A percentile compares a stretch with the other conserved stretches of the same genome.
Evolutionary conservation across 2,888 invertebrate species (phyloP).

Genomic region (Xestoiulus laeticollis): DNA sequence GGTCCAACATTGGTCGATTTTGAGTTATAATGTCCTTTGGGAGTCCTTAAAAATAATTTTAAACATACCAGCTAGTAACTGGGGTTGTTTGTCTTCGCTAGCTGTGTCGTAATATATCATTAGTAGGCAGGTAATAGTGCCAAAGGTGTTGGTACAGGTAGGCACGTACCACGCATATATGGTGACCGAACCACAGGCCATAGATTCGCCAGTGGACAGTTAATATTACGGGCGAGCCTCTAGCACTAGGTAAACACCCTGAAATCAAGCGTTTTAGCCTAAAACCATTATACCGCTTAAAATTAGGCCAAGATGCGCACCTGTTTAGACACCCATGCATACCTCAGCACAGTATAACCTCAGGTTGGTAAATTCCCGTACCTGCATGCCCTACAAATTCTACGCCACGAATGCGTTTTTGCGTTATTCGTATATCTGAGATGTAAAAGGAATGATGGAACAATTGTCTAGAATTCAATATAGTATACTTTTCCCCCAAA

Average conservation of each 20-base stretch:
- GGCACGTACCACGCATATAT: not conserved
- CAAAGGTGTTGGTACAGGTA: not conserved
- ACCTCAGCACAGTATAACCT: not conserved
- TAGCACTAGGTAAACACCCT: not conserved
- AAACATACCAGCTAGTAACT: too few relatives aligned
- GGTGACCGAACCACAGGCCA: not conserved
- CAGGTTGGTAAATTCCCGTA: not conserved
- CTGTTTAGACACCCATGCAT: not conserved
- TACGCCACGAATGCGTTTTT: not conserved
- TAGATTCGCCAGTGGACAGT: not conserved
- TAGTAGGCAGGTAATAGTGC: not conserved
- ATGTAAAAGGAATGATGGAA: not conserved
- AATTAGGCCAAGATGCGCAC: not conserved
- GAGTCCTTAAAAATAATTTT: too few relatives aligned
- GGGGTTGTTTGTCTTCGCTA: too few relatives aligned
- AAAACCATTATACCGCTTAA: not conserved
- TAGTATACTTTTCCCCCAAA: not conserved
- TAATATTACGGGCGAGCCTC: not conserved
- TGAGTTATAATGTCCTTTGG: too few relatives aligned
- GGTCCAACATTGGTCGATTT: too few relatives aligned
- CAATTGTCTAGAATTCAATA: not conserved
- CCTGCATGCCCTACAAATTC: too few relatives aligned
- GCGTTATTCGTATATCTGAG: not conserved
- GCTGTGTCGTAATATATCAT: not conserved
- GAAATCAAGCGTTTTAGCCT: too few relatives aligned